Percentiles rank a stretch among this genome's conserved stretches.
Evolutionary conservation across 2,797 vertebrate genomes (phyloP).

Genomic region (Myripristis murdjan): DNA sequence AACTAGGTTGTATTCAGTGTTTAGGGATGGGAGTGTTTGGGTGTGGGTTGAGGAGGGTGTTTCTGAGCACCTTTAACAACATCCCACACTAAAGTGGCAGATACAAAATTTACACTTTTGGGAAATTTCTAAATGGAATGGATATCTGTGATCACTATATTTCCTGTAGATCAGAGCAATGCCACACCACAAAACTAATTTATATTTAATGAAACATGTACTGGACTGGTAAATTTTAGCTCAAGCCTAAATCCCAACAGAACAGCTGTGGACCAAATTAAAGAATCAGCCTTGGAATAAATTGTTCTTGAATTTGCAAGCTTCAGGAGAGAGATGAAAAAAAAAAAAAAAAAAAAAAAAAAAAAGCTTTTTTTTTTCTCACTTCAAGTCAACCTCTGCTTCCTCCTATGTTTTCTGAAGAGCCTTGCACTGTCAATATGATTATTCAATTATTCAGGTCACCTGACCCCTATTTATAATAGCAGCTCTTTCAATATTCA

Average conservation of each 20-base stretch:
- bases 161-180: neutral
- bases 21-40: no score
- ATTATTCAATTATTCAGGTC: conserved; percentile 18
- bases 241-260: neutral
- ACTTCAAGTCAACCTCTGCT: no score
- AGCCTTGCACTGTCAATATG: conserved; percentile 33
- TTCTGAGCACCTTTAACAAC: neutral
- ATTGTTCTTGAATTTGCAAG: conserved; percentile 21
- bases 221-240: neutral
- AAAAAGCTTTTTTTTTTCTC: no score
- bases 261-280: neutral
- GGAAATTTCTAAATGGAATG: neutral
- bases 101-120: neutral
- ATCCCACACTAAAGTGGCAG: neutral
- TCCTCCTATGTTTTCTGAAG: conserved; percentile 18
- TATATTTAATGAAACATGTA: neutral
- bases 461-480: conserved; percentile 39
- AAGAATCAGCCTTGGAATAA: neutral
- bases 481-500: neutral
- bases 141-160: neutral
- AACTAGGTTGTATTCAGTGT: no score
- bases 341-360: no score
- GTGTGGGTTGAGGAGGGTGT: no score
- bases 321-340: conserved; percentile 30
- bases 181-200: neutral